phyloP scores from a whole-genome alignment of 2,113 vertebrate species.

The Speoplatyrhinus poulsoni region DNA sequence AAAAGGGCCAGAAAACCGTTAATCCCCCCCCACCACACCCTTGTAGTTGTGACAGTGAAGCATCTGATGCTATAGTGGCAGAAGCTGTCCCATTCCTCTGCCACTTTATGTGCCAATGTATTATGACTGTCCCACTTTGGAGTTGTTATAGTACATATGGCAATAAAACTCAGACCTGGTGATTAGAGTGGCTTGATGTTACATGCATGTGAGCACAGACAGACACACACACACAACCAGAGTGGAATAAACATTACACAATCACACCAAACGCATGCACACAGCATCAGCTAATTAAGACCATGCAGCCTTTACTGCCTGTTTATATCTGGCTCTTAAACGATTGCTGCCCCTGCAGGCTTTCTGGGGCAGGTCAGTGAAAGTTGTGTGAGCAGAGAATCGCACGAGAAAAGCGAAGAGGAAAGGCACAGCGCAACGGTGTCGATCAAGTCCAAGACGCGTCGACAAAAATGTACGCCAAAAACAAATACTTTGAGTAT shows the following conservation, averaged over 20 bases:
- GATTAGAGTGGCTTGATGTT: slow-evolving; percentile 55
- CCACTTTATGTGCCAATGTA: slow-evolving; percentile 15
- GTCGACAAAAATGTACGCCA: too few species aligned
- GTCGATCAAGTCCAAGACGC: too few species aligned
- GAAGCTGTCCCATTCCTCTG: slow-evolving; percentile 4
- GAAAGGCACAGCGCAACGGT: neutral
- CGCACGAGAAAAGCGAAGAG: neutral
- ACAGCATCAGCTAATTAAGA: slow-evolving; percentile 64
- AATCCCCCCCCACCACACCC: neutral
- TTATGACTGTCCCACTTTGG: slow-evolving; percentile 20
- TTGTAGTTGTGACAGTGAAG: slow-evolving; percentile 2
- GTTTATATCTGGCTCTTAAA: slow-evolving; percentile 64
- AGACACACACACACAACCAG: slow-evolving; percentile 20
- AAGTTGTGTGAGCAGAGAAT: neutral
- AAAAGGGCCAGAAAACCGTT: neutral
- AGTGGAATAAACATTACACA: slow-evolving; percentile 63
- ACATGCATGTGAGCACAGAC: slow-evolving; percentile 14
- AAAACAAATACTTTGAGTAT: too few species aligned
- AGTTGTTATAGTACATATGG: slow-evolving; percentile 25
- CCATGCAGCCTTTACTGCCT: slow-evolving; percentile 63
- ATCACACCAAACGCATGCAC: slow-evolving; percentile 46
- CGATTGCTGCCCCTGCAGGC: slow-evolving; percentile 43
- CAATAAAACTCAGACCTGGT: slow-evolving; percentile 54
- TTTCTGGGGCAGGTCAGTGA: slow-evolving; percentile 45
- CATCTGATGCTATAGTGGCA: neutral